phyloP scores from a whole-genome alignment of 2,888 invertebrate genomes.

The Drosophila kuntzei region DNA sequence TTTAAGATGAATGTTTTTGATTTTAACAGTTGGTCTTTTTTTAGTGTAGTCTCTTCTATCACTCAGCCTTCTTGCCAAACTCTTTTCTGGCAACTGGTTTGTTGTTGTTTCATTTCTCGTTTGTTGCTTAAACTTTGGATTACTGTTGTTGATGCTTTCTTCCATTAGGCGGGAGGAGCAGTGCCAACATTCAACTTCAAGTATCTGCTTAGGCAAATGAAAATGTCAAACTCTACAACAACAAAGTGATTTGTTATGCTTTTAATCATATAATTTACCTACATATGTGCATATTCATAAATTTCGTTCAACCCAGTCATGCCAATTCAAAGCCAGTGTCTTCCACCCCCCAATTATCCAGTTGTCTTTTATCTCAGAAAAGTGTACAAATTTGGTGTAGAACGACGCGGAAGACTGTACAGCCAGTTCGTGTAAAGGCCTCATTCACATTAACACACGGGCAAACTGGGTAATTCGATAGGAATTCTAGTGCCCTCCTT shows the following conservation, averaged over 20 bases:
- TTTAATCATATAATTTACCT: slow-evolving; percentile 78
- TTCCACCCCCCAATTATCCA: background rate
- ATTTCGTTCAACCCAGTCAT: slow-evolving; percentile 25
- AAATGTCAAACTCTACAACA: slow-evolving; percentile 38
- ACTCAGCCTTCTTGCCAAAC: background rate
- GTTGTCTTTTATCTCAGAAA: background rate
- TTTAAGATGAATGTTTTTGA: too few relatives aligned
- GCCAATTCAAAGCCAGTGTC: background rate
- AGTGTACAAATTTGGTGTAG: background rate
- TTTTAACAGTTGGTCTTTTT: too few relatives aligned
- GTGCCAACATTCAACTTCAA: slow-evolving; percentile 29
- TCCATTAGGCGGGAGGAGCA: slow-evolving; percentile 34
- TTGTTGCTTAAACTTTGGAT: slow-evolving; percentile 38
- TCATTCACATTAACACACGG: too few relatives aligned
- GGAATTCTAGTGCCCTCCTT: background rate
- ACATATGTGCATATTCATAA: slow-evolving; percentile 77
- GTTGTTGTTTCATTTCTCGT: slow-evolving; percentile 23
- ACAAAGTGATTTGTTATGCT: slow-evolving; percentile 44
- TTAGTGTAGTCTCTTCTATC: background rate
- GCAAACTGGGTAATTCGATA: background rate
- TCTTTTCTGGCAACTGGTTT: slow-evolving; percentile 2
- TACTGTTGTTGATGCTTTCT: slow-evolving; percentile 21
- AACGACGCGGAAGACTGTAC: background rate
- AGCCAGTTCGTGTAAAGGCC: too few relatives aligned
- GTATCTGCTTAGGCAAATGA: slow-evolving; percentile 33